Conservation (phyloP, 2,888 invertebrate species). For the Erebia ligea region DNA sequence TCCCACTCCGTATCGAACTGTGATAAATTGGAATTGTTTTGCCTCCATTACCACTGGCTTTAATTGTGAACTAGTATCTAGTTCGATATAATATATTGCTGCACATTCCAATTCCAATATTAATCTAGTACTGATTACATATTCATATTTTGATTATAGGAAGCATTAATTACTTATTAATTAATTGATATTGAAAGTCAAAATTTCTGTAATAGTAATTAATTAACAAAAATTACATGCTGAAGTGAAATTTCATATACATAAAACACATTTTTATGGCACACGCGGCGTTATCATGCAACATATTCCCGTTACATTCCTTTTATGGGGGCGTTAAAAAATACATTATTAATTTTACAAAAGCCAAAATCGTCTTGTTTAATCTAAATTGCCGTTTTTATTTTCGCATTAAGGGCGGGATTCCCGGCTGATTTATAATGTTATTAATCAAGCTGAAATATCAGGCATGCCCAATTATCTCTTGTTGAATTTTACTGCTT, state of each 20-base stretch:
- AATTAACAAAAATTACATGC: slow-evolving; percentile 2
- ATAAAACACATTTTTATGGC: slow-evolving; percentile 25
- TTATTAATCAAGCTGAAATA: slow-evolving; percentile 72
- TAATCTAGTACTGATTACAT: slow-evolving; percentile 10
- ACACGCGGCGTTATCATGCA: slow-evolving; percentile 24
- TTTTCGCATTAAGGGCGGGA: slow-evolving; percentile 58
- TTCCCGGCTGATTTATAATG: slow-evolving; percentile 63
- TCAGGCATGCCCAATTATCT: slow-evolving; percentile 67
- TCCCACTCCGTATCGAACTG: slow-evolving; percentile 54
- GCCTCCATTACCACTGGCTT: slow-evolving; percentile 53
- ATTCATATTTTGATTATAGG: not conserved
- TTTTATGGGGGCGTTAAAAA: slow-evolving; percentile 45
- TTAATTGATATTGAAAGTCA: not conserved
- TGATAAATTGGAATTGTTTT: slow-evolving; percentile 65
- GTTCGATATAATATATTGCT: slow-evolving; percentile 25
- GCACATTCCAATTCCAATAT: slow-evolving; percentile 20
- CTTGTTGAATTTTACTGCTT: slow-evolving; percentile 55
- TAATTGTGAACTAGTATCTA: slow-evolving; percentile 45
- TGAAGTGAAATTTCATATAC: slow-evolving; percentile 18
- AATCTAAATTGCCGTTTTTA: slow-evolving; percentile 58
- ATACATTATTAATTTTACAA: slow-evolving; percentile 50
- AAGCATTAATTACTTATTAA: slow-evolving; percentile 19
- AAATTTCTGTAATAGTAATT: not conserved
- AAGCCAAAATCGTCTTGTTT: slow-evolving; percentile 51
- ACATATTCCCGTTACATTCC: slow-evolving; percentile 40